Evolutionary conservation across 2,888 invertebrate genomes (phyloP), one percentile per base, ranked within the genome.

Genomic region (Dryomyza anilis): DNA sequence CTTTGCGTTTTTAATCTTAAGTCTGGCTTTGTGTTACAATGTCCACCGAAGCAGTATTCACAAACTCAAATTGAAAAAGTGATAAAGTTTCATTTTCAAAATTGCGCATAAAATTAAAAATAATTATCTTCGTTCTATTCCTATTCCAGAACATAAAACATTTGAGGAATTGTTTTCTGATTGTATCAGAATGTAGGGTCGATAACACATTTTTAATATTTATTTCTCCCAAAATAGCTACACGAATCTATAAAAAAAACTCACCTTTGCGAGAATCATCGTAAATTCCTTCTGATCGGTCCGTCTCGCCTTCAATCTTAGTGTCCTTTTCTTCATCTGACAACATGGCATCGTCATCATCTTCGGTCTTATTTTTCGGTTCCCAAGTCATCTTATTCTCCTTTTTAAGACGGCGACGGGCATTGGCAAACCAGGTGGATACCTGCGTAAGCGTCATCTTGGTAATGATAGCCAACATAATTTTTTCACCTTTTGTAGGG

Each of bases 321-420:
- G 92, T 92, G 73, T 94, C 93, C 83, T 94, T 94, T 74, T 93
- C 93, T 76, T 94, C 93, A 79, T 95, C 95, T 33, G 94, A 93
- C 67, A 93, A 89, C 83, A 92, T 88, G 64, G 93, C 92, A 77
- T 93, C 93, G 77, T 93, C 93, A 78, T 94, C 93, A 75, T 93
- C 93, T 79, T 94, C 94, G 52, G 92, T 92, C 82, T 93, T 93
- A 84, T 95, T 95, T 84, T 95, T 92, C 68, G 96, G 95, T 81
- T 95, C 94, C 96, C 96, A 96, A 69, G 95, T 96, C 95, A 96
- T 96, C 84, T 96, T 97, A 86, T 96, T 96, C 85, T 96, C 96
- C 82, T 97, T 97, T 86, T 97, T 97, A 74, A 97, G 87, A 48
- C 96, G 88, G 73, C 96, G 86, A 67, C 96, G 86, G 36, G 96